Conservation (phyloP, 2,113 vertebrate species). For the Brachyhypopomus occidentalis region DNA sequence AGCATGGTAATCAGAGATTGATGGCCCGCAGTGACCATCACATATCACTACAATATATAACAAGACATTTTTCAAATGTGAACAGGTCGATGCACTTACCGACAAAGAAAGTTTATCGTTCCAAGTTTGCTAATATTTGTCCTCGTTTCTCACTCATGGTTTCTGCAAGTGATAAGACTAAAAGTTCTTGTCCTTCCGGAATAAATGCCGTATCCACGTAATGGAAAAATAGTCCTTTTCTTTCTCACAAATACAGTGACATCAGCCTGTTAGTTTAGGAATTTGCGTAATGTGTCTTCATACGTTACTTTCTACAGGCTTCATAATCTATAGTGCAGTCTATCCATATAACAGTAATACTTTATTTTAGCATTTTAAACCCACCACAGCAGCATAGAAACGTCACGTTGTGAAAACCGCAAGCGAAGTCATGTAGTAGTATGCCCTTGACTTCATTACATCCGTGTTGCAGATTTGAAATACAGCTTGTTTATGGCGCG, state of each 20-base stretch:
- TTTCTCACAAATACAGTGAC: not conserved
- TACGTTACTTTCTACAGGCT: not conserved
- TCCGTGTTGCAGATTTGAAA: constrained; percentile 4
- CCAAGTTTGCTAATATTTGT: not conserved
- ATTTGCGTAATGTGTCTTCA: not conserved
- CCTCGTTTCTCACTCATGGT: constrained; percentile 5
- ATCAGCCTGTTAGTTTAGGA: not conserved
- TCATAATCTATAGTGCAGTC: not conserved
- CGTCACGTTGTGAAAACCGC: constrained; percentile 57
- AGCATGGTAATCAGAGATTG: constrained; percentile 64
- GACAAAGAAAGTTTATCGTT: constrained; percentile 55
- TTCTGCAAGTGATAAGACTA: not conserved
- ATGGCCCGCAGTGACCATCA: constrained; percentile 58
- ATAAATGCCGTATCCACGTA: constrained; percentile 19
- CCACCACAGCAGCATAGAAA: constrained; percentile 43
- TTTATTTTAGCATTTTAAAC: no score
- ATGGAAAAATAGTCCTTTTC: constrained; percentile 17
- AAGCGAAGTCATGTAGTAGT: constrained; percentile 59
- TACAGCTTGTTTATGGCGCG: not conserved
- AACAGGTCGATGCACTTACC: constrained; percentile 26
- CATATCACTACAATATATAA: constrained; percentile 49
- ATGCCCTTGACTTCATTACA: constrained; percentile 65
- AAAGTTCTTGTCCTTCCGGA: constrained; percentile 34
- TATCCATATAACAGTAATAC: no score
- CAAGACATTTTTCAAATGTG: not conserved